A percentile compares a stretch with the other conserved stretches of the same genome.
phyloP scores from a whole-genome alignment of 2,797 vertebrate genomes.

The Gila robusta region DNA sequence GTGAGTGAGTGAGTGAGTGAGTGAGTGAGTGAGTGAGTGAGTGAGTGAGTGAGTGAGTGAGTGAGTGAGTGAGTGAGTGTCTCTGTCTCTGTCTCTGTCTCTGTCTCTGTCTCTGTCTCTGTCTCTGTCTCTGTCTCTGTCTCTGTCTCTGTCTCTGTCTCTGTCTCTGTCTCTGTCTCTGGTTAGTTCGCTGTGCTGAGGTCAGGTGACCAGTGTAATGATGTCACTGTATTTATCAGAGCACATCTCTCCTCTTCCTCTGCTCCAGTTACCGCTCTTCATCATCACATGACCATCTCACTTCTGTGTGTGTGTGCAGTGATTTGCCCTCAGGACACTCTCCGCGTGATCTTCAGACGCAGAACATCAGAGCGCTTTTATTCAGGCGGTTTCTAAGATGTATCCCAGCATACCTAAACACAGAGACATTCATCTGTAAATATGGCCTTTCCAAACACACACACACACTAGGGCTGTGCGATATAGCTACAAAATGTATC shows the following conservation, averaged over 20 bases:
- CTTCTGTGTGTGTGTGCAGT: background rate
- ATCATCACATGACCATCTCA: background rate
- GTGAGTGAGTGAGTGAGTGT: no score
- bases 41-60: no score
- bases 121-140: no score
- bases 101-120: no score
- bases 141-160: no score
- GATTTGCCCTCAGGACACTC: background rate
- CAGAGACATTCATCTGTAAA: background rate
- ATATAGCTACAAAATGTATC: no score
- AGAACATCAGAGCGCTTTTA: background rate
- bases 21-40: no score
- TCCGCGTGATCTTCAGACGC: background rate
- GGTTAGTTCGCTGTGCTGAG: background rate
- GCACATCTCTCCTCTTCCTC: constrained; percentile 32
- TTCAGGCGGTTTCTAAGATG: background rate
- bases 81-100: no score
- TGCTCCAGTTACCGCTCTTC: constrained; percentile 28
- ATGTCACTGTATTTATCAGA: constrained; percentile 6
- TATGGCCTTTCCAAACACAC: background rate
- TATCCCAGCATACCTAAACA: background rate
- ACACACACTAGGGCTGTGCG: no score
- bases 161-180: no score
- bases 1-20: no score
- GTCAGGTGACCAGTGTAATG: constrained; percentile 1